A percentile compares a stretch with the other conserved stretches of the same genome.
Conservation (phyloP, 2,888 invertebrate species). For the Rhodophaea formosa region DNA sequence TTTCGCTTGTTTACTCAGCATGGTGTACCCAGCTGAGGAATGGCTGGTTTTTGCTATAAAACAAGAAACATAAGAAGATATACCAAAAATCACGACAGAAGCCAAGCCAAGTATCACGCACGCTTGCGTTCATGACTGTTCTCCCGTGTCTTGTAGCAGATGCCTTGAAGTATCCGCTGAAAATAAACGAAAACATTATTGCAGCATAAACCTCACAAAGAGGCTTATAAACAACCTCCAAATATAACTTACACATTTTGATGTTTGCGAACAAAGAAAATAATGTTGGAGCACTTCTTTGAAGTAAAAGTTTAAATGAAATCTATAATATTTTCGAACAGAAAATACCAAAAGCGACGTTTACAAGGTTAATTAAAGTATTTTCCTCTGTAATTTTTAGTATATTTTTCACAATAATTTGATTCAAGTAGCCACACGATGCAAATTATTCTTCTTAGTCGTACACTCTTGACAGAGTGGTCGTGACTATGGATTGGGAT, state of each 20-base stretch:
- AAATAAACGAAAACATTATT: neutral
- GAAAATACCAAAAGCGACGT: neutral
- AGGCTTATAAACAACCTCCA: conserved; percentile 5
- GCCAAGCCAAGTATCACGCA: conserved; percentile 7
- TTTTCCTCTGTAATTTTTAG: neutral
- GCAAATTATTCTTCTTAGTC: no score
- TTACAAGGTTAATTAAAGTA: neutral
- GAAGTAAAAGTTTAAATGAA: conserved; percentile 3
- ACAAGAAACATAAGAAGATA: neutral
- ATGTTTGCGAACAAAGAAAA: conserved; percentile 4
- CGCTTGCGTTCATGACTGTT: conserved; percentile 8
- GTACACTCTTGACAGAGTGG: no score
- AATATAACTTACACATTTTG: conserved; percentile 5
- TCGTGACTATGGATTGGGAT: no score
- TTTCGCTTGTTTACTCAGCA: conserved; percentile 4
- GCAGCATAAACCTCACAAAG: neutral
- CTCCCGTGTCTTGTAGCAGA: neutral
- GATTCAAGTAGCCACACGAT: no score
- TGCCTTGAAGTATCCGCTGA: neutral
- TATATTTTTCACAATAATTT: no score
- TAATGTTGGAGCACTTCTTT: neutral
- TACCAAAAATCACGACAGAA: neutral
- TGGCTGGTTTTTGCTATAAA: neutral
- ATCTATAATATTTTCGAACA: conserved; percentile 4
- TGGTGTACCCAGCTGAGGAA: neutral